These are phyloP conservation scores for Sceloporus undulatus DNA, from an alignment of 2,113 vertebrate species.

Conservation along the genomic window DNA sequence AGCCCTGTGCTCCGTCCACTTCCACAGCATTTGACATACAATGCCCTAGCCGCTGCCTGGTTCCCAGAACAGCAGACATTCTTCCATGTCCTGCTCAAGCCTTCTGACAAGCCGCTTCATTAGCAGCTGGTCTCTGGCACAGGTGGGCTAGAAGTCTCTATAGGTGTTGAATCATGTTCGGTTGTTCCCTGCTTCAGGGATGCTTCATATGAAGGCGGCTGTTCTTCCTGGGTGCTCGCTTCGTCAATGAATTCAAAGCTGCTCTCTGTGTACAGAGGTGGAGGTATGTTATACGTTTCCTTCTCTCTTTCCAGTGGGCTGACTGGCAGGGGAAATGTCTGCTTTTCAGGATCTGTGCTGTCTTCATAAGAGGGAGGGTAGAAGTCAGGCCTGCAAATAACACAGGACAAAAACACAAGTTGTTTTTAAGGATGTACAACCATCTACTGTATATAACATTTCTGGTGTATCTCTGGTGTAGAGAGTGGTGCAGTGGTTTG, in stretches of 20 bases:
- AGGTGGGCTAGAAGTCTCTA: not conserved
- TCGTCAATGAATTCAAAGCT: constrained; percentile 65
- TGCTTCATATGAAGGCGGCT: constrained; percentile 80
- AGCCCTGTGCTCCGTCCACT: fast-evolving
- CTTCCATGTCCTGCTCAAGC: constrained; percentile 20
- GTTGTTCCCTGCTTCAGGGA: constrained; percentile 13
- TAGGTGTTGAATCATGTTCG: fast-evolving
- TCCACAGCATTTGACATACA: not conserved
- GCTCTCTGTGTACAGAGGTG: constrained; percentile 78
- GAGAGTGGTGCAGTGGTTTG: no score
- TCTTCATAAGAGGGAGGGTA: constrained; percentile 87
- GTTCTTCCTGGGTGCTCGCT: constrained; percentile 70
- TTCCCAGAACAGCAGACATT: not conserved
- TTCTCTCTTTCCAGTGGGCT: constrained; percentile 28
- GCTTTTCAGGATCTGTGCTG: constrained; percentile 66
- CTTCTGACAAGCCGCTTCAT: not conserved
- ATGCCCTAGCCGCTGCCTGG: not conserved
- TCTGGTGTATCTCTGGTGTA: not conserved
- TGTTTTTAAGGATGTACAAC: not conserved
- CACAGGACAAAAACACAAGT: not conserved
- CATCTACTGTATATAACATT: not conserved
- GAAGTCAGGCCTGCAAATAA: constrained; percentile 78
- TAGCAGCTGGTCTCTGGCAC: constrained; percentile 27
- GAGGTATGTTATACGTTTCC: constrained; percentile 66
- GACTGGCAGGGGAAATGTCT: constrained; percentile 9